Conservation (phyloP, 2,888 invertebrate genomes). For the Parapristionchus giblindavisi region DNA sequence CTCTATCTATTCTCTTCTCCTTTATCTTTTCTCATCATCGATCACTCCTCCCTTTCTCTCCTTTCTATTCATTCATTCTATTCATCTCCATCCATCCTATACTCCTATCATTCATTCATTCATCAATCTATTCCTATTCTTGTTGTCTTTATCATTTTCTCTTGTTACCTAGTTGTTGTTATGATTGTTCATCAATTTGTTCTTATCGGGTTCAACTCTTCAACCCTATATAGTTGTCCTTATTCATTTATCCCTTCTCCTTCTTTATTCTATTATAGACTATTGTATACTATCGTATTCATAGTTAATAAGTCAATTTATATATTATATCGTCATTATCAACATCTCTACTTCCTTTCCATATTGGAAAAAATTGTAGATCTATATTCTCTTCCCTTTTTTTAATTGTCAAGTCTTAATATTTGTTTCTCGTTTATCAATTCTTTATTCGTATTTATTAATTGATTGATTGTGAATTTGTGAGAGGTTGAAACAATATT, state of each 20-base stretch:
- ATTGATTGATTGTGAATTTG: slow-evolving; percentile 19
- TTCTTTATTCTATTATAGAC: slow-evolving; percentile 9
- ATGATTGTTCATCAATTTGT: slow-evolving; percentile 15
- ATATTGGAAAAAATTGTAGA: too few relatives aligned
- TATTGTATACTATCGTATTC: slow-evolving; percentile 20
- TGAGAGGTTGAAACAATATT: slow-evolving; percentile 24
- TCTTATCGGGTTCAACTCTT: slow-evolving; percentile 26
- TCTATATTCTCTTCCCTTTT: too few relatives aligned
- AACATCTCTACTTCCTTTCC: too few relatives aligned
- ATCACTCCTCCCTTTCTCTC: slow-evolving; percentile 1
- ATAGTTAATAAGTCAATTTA: too few relatives aligned
- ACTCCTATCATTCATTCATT: not conserved
- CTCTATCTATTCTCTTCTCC: not conserved
- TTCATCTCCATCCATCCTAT: not conserved
- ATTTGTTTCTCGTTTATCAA: too few relatives aligned
- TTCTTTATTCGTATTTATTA: slow-evolving; percentile 9
- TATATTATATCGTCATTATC: too few relatives aligned
- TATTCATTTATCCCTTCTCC: not conserved
- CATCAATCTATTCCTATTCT: not conserved
- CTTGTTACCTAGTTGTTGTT: slow-evolving; percentile 13
- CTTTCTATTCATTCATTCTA: not conserved
- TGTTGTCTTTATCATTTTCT: not conserved
- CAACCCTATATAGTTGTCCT: slow-evolving; percentile 17
- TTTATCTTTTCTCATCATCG: slow-evolving; percentile 10
- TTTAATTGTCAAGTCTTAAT: too few relatives aligned